Percentiles rank a stretch among this genome's conserved stretches.
Conservation (phyloP, 2,797 vertebrate species). For the Tadarida brasiliensis region DNA sequence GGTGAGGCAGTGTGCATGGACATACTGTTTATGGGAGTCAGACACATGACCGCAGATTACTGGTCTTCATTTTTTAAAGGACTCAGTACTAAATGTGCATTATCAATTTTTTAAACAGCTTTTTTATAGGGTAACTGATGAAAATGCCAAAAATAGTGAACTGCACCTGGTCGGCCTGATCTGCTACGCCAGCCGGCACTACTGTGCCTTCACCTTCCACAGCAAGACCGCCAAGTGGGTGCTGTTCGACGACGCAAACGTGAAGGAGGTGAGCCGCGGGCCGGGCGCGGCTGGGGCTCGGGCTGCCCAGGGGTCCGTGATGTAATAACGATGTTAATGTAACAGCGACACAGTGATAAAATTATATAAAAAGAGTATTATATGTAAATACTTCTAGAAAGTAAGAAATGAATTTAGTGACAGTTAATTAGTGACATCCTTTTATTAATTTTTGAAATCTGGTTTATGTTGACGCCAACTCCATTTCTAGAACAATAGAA, state of each 20-base stretch:
- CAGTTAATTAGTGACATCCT: neutral
- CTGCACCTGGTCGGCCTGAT: constrained; percentile 97
- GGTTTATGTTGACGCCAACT: neutral
- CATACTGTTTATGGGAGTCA: neutral
- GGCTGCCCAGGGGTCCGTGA: neutral
- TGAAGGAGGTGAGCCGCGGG: constrained; percentile 94
- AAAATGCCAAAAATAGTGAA: constrained; percentile 95
- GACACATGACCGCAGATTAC: neutral
- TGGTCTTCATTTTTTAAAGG: neutral
- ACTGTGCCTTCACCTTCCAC: constrained; percentile 98
- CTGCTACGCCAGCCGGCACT: constrained; percentile 97
- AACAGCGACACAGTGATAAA: neutral
- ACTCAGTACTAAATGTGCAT: neutral
- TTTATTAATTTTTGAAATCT: constrained; percentile 14
- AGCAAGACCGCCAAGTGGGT: constrained; percentile 98
- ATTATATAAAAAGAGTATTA: neutral
- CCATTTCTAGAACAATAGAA: neutral
- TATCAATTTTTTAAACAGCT: constrained; percentile 88
- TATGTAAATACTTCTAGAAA: neutral
- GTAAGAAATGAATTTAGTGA: neutral
- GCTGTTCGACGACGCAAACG: constrained; percentile 98
- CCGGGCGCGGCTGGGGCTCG: neutral
- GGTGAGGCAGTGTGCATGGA: neutral
- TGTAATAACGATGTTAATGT: neutral
- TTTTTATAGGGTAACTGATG: constrained; percentile 97